phyloP scores from a whole-genome alignment of 1,140 invertebrate species.

The Drosophila kepulauana region DNA sequence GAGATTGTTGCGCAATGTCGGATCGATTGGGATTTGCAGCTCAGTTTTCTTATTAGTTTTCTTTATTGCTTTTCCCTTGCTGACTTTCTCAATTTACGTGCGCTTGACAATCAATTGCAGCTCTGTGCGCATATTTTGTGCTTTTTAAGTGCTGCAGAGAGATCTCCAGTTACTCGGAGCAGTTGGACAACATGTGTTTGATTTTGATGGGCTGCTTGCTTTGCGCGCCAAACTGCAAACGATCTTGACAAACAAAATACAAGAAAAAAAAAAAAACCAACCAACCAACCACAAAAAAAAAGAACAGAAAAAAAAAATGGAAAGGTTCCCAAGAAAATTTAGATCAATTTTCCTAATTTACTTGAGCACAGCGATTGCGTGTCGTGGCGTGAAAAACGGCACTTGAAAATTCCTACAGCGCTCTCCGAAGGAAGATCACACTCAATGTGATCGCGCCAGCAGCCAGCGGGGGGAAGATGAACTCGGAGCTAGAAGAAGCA shows the following conservation, averaged over 20 bases:
- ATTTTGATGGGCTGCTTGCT: conserved; percentile 35
- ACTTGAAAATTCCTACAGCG: conserved; percentile 66
- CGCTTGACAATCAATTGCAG: conserved; percentile 8
- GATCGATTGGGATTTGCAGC: neutral
- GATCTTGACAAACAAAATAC: conserved; percentile 44
- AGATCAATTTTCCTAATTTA: conserved; percentile 84
- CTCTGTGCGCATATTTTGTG: neutral
- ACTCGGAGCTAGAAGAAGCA: neutral
- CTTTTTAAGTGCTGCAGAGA: neutral
- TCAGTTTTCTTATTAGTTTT: neutral
- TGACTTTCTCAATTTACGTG: neutral
- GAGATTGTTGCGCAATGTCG: neutral
- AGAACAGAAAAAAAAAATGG: conserved; percentile 39
- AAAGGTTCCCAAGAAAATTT: conserved; percentile 84
- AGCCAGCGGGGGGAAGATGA: conserved; percentile 18
- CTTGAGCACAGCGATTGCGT: conserved; percentile 79
- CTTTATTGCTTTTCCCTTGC: neutral
- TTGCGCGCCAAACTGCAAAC: conserved; percentile 33
- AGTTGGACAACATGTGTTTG: conserved; percentile 52
- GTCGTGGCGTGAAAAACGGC: conserved; percentile 83
- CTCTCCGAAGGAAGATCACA: conserved; percentile 34
- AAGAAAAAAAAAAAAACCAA: conserved; percentile 23
- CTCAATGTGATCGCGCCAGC: conserved; percentile 24
- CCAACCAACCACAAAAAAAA: conserved; percentile 18
- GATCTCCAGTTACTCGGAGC: conserved; percentile 12